These are phyloP conservation scores for Sminthurides bifidus DNA, from an alignment of 1,140 invertebrate genomes.

Conservation along the genomic window DNA sequence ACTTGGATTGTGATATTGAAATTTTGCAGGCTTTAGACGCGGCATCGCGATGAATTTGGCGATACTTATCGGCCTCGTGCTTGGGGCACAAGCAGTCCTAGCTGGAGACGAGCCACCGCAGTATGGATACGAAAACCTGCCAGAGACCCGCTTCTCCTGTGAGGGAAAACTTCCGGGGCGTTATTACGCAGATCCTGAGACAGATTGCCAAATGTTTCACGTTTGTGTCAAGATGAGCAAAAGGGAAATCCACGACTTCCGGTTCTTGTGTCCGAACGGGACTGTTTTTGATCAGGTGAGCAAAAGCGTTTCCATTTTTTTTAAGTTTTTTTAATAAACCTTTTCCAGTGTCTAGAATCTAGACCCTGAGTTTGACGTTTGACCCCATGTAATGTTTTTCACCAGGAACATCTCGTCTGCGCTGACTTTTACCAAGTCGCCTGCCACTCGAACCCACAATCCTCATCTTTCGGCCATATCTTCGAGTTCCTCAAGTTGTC, in stretches of 20 bases:
- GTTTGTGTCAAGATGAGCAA: conserved; percentile 72
- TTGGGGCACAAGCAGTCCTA: too few species aligned
- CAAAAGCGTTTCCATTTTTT: not conserved
- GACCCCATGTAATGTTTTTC: too few species aligned
- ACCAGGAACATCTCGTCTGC: conserved; percentile 30
- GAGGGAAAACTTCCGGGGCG: conserved; percentile 75
- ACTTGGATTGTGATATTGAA: too few species aligned
- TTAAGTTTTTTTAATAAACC: conserved; percentile 5
- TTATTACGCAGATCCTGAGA: conserved; percentile 81
- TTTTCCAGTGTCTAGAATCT: not conserved
- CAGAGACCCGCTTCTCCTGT: conserved; percentile 72
- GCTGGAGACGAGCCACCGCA: conserved; percentile 44
- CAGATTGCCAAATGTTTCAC: conserved; percentile 84
- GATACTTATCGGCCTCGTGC: too few species aligned
- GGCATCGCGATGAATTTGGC: too few species aligned
- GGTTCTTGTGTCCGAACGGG: conserved; percentile 80
- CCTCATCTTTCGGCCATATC: conserved; percentile 24
- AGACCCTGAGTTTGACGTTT: too few species aligned
- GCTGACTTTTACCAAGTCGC: conserved; percentile 31
- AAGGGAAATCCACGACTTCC: conserved; percentile 58
- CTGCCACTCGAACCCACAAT: conserved; percentile 18
- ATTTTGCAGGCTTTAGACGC: too few species aligned
- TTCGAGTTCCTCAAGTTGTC: conserved; percentile 28
- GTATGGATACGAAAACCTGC: conserved; percentile 66
- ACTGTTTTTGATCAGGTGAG: conserved; percentile 74